Base-by-base conservation (phyloP, 2,113 vertebrate species). In the Gymnobelideus leadbeateri region DNA sequence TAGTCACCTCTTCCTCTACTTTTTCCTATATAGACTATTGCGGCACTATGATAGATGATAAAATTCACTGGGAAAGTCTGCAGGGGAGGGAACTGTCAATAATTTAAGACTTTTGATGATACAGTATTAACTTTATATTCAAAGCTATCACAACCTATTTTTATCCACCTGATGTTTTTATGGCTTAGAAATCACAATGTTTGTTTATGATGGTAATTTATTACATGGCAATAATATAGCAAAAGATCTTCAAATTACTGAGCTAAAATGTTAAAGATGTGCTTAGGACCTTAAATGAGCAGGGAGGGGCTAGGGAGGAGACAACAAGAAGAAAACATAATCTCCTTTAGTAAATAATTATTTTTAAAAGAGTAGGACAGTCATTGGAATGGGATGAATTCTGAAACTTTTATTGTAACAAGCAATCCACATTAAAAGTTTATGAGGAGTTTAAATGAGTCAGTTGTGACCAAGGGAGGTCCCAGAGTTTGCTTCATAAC, bases 91-190 rank as follows among this genome's bases (percentile, higher is more conserved):
- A 94, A 89, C 91, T 96, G 94, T 89, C 94, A 94, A 96, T 97
- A 97, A 97, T 89, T 96, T 94, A 91, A 95, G 92, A 94, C 68
- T 97, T 97, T 90, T 10, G 54, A 91, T 94, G 94, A 97, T 95
- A 94, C 91, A 94, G 57, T 94, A 53, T 90, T 96, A 97, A 97
- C 51, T 98, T 98, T 96, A 97, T 96, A 98, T 96, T 98, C 90
- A 91, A 95, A 97, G 96, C 89, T 98, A 96, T 96, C 96, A 97
- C 52, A 97, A 96, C 50, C 77, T 77, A 68, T 96, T 97, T 97
- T 96, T 97, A 97, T 97, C 94, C 93, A 97, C 96, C 96, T 98
- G 97, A 95, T 98, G 97, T 89, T 97, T 97, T 98, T 97, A 98
- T 97, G 93, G 52, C 96, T 96, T 95, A 93, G 95, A 97, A 97